Evolutionary conservation across 2,113 vertebrate species (phyloP).

Genomic region (Myiagra hebetior): DNA sequence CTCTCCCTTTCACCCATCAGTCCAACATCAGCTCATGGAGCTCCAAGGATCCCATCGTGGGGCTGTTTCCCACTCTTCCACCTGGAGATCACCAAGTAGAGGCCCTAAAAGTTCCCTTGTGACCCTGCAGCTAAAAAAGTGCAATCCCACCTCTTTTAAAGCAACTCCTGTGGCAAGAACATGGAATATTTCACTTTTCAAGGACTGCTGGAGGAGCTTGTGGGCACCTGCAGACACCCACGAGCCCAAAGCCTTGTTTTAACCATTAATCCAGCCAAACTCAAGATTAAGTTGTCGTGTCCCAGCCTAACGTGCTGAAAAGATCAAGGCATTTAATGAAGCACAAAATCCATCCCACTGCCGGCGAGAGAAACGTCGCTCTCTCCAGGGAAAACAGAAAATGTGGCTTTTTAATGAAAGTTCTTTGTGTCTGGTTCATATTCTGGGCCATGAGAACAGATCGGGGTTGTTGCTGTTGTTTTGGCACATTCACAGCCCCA

Average conservation of each 20-base stretch:
- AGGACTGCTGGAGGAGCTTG: not conserved
- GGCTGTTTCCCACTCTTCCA: not conserved
- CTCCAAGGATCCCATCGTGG: accelerated
- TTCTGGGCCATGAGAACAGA: conserved; percentile 37
- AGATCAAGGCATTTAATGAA: conserved; percentile 63
- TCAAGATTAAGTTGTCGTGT: conserved; percentile 13
- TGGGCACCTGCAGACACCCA: not conserved
- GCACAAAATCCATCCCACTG: conserved; percentile 54
- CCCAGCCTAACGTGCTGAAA: conserved; percentile 47
- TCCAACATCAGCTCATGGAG: not conserved
- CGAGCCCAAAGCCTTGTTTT: not conserved
- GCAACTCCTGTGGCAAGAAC: not conserved
- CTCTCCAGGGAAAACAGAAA: conserved; percentile 60
- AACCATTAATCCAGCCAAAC: conserved; percentile 44
- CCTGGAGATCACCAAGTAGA: too few species aligned
- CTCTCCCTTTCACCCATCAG: not conserved
- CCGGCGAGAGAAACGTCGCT: not conserved
- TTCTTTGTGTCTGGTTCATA: conserved; percentile 59
- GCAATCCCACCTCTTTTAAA: not conserved
- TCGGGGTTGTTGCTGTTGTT: conserved; percentile 34
- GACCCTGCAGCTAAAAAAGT: not conserved
- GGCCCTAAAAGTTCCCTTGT: not conserved
- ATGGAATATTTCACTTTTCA: not conserved
- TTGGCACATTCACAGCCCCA: conserved; percentile 21
- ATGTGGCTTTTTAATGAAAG: conserved; percentile 53